Conservation (phyloP, 2,113 vertebrate genomes). For the Bombycilla garrulus region DNA sequence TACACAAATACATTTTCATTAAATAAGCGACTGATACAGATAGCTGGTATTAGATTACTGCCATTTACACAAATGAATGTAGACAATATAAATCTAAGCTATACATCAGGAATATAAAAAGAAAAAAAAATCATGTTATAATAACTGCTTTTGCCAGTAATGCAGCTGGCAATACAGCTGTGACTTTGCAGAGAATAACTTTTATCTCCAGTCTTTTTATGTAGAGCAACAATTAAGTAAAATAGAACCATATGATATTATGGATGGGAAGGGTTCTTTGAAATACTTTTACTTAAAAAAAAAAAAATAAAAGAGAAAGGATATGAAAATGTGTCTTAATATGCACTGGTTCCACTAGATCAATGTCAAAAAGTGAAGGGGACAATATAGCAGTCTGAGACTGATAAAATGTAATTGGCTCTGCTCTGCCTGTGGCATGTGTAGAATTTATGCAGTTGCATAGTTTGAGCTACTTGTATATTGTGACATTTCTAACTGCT, state of each 20-base stretch:
- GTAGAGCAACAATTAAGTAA: constrained; percentile 63
- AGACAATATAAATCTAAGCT: neutral
- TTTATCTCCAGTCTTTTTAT: constrained; percentile 61
- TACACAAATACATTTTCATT: constrained; percentile 3
- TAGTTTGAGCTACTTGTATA: constrained; percentile 10
- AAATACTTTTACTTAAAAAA: constrained; percentile 24
- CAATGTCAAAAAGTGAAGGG: constrained; percentile 35
- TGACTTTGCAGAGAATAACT: constrained; percentile 62
- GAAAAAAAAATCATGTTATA: neutral
- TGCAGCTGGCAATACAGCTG: constrained; percentile 62
- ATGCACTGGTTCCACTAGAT: constrained; percentile 7
- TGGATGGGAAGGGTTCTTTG: constrained; percentile 37
- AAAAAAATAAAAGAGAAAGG: neutral
- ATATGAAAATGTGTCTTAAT: constrained; percentile 24
- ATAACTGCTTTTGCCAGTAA: constrained; percentile 50
- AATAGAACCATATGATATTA: constrained; percentile 62
- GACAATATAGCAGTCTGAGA: constrained; percentile 23
- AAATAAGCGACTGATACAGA: neutral
- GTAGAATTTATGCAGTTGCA: neutral
- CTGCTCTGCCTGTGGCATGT: constrained; percentile 7
- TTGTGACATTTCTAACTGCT: neutral
- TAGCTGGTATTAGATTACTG: neutral
- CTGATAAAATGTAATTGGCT: constrained; percentile 41
- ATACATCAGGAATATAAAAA: constrained; percentile 43
- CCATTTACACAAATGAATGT: neutral